phyloP scores from a whole-genome alignment of 2,797 vertebrate species.

The Anableps anableps region DNA sequence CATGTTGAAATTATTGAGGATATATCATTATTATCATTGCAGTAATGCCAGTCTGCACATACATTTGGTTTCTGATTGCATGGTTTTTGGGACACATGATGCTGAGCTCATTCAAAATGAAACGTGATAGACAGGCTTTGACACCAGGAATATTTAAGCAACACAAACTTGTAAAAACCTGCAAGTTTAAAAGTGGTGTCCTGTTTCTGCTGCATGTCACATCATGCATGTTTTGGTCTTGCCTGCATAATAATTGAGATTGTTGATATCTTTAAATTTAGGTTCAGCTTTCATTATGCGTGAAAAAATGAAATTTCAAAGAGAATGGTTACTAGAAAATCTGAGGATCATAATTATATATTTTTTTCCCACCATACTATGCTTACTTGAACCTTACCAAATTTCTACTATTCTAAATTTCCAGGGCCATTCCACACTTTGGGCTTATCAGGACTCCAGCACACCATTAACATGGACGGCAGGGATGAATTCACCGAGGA shows the following conservation, averaged over 20 bases:
- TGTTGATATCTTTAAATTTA: neutral
- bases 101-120: neutral
- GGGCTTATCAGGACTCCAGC: slow-evolving; percentile 80
- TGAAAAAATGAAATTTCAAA: neutral
- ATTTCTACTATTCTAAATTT: slow-evolving; percentile 16
- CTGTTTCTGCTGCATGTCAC: neutral
- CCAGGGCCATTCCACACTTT: slow-evolving; percentile 85
- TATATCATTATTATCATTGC: neutral
- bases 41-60: neutral
- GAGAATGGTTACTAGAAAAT: neutral
- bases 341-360: neutral
- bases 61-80: neutral
- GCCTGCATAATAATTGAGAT: neutral
- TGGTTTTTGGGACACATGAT: neutral
- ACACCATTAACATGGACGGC: slow-evolving; percentile 84
- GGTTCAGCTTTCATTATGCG: neutral
- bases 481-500: slow-evolving; percentile 84
- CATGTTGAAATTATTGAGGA: too few species aligned
- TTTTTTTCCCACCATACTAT: neutral
- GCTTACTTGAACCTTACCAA: neutral
- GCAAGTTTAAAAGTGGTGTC: neutral
- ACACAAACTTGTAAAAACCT: neutral
- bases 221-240: neutral
- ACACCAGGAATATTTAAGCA: neutral
- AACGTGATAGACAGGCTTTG: neutral